Evolutionary conservation across 2,113 vertebrate species (phyloP), one percentile per base, ranked within the genome.

Genomic region (Cacatua alba): DNA sequence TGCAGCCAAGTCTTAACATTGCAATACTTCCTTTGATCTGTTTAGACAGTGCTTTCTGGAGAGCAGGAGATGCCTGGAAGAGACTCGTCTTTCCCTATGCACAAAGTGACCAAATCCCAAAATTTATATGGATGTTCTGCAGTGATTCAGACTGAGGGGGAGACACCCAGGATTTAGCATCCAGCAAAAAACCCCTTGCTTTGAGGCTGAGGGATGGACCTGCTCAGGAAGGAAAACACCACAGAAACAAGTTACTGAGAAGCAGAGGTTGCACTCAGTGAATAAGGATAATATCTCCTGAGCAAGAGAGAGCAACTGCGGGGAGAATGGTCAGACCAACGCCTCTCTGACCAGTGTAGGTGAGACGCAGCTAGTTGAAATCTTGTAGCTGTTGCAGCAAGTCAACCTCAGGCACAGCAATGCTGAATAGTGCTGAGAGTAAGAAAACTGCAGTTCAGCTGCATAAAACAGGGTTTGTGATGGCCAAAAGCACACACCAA

Each of bases 41-140:
- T 39, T 83, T 35, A 84, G 92, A 93, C 86, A 93, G 82, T 7
- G 49, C 77, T 93, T 86, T 95, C 83, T 46, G 96, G 95, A 72
- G 57, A 65, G 95, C 82, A 97, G 88, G 94, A 43, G 85, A 93
- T 71, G 69, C 94, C 53, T 96, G 95, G 86, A 97, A 81, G 86
- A 81, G 69, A 80, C 31, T 29, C 24, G 28, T 57, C 90, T 44
- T 20, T 48, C 53, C 85, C 68, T 77, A 2, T 48, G 71, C 71
- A 88, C 75, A 64, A 63, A 92, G 75, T 77, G 37, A 93, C 92
- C 76, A 8, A 41, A n/a, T 33, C 82, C 71, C 80, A 37, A 17
- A 85, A 81, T 77, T 80, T 77, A 88, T 21, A 53, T 26, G 13
- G 18, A 55, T 1, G 1, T 88, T 83, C 77, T 90, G 77, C 86